A percentile compares a stretch with the other conserved stretches of the same genome.
phyloP scores from a whole-genome alignment of 64 coral and sea anemone genomes.

The Montipora capricornis region DNA sequence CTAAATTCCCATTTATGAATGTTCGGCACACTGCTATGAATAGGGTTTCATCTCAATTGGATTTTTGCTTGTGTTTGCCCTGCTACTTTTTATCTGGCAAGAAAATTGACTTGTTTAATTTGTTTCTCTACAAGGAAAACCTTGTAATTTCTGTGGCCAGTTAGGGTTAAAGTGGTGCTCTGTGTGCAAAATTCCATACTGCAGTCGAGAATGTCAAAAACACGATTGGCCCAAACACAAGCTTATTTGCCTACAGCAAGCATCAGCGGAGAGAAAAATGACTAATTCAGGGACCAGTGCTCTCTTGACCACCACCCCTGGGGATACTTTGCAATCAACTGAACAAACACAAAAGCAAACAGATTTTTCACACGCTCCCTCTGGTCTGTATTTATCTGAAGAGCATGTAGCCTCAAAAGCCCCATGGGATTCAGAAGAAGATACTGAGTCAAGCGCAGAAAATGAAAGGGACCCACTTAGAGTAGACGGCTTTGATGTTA shows the following conservation, averaged over 20 bases:
- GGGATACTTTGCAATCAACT: not conserved
- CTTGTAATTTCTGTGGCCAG: constrained; percentile 79
- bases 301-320: not conserved
- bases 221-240: constrained; percentile 84
- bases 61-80: not conserved
- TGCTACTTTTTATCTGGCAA: not conserved
- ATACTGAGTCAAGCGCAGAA: not conserved
- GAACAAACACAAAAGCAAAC: not conserved
- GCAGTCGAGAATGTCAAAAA: constrained; percentile 89
- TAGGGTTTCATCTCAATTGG: too few species aligned
- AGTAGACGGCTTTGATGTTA: constrained; percentile 51
- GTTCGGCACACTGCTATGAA: too few species aligned
- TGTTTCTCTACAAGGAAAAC: not conserved
- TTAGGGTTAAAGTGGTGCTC: constrained; percentile 74
- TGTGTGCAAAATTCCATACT: constrained; percentile 91
- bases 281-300: not conserved
- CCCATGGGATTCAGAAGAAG: not conserved
- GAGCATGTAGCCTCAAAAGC: not conserved
- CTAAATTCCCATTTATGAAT: too few species aligned
- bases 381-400: not conserved
- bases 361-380: not conserved
- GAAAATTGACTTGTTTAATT: not conserved
- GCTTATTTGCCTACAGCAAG: constrained; percentile 43
- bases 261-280: not conserved
- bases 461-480: constrained; percentile 1